Evolutionary conservation across 2,797 vertebrate genomes (phyloP).

Genomic region (Otolemur crassicaudatus): DNA sequence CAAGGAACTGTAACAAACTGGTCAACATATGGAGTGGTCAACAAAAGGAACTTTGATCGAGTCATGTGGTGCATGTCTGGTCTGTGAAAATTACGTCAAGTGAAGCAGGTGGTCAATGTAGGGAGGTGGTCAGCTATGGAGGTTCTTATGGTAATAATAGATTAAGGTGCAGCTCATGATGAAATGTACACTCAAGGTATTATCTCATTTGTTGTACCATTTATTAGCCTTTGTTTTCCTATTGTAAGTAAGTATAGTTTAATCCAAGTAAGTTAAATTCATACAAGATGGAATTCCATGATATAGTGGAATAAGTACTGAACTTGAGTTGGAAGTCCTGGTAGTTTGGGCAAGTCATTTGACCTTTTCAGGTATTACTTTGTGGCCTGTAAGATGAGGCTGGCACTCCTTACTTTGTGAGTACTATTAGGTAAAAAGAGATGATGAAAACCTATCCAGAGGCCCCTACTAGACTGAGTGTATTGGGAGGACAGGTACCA

Average conservation of each 20-base stretch:
- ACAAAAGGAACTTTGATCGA: no score
- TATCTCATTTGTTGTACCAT: neutral
- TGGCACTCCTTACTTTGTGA: neutral
- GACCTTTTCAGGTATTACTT: neutral
- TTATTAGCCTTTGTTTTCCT: neutral
- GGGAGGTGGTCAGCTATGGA: no score
- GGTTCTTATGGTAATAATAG: neutral
- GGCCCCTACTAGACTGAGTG: neutral
- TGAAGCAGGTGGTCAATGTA: no score
- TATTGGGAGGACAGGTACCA: neutral
- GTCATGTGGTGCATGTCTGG: no score
- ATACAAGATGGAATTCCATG: neutral
- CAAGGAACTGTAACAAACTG: no score
- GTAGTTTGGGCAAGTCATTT: slow-evolving; percentile 12
- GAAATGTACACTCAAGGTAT: neutral
- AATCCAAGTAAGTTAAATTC: neutral
- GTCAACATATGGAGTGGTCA: no score
- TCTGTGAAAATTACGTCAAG: no score
- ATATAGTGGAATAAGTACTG: neutral
- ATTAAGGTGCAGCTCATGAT: neutral
- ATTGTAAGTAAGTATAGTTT: neutral
- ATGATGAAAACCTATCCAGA: neutral
- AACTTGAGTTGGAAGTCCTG: neutral
- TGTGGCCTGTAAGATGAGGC: neutral
- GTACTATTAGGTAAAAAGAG: slow-evolving; percentile 8